Evolutionary conservation across 2,113 vertebrate species (phyloP), one percentile per base, ranked within the genome.

Genomic region (Anser cygnoides): DNA sequence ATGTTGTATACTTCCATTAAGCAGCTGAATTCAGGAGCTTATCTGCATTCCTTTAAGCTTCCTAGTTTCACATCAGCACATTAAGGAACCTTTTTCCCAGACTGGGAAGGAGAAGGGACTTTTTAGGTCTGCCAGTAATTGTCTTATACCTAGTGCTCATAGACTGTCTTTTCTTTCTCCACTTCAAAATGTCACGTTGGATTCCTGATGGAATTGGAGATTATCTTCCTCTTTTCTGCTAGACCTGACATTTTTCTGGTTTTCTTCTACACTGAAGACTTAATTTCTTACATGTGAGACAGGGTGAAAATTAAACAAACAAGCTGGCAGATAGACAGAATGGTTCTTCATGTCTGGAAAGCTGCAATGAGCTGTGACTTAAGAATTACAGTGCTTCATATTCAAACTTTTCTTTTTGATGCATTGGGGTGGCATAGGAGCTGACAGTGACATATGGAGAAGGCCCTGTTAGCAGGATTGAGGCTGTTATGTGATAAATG

Each of bases 401-500:
- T 97, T 98, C 97, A 97, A 97, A 97, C 91, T 77, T 96, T 97
- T 97, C 96, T 96, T 95, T 92, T 93, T 97, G 98, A 98, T 98
- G 97, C 98, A 98, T 97, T 97, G 96, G 87, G 95, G 96, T 97
- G 49, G 70, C 50, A 55, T 79, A 83, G 68, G 82, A 96, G 81
- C 84, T 77, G 97, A 98, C 98, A 97, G 91, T 98, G 98, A 98
- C 97, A 87, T 98, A 98, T 98, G 94, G 97, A 96, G 93, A 96
- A 92, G 95, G 95, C 88, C 95, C 96, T 63, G 66, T 96, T 96
- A 92, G 97, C 76, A 89, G 95, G 95, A 97, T 95, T 95, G 97
- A 97, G 97, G 97, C 96, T 97, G 93, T 93, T 94, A 89, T 71
- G 90, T 98, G 98, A 98, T 98, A 98, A 98, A 98, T 98, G 98